phyloP scores from a whole-genome alignment of 2,113 vertebrate genomes.

The Calyptommatus sinebrachiatus region DNA sequence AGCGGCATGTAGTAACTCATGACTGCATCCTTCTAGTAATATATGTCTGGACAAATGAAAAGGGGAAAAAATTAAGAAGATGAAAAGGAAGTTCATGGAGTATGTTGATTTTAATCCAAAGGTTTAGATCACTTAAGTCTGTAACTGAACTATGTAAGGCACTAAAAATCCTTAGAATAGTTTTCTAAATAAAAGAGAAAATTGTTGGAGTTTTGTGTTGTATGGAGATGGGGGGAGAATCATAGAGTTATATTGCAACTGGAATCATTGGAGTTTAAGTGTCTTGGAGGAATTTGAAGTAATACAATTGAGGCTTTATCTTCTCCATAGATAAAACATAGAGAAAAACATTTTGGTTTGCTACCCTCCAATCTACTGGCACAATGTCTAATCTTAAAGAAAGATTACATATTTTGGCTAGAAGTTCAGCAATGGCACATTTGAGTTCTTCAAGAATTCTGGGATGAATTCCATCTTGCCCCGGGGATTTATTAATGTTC shows the following conservation, averaged over 20 bases:
- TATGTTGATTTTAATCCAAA: conserved; percentile 32
- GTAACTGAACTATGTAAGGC: background rate
- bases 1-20: background rate
- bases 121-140: conserved; percentile 29
- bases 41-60: background rate
- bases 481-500: too few species aligned
- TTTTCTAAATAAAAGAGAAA: conserved; percentile 10
- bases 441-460: too few species aligned
- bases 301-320: background rate
- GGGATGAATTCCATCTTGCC: too few species aligned
- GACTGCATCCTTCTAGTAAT: background rate
- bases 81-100: background rate
- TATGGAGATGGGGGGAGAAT: background rate
- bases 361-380: too few species aligned
- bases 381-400: too few species aligned
- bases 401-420: too few species aligned
- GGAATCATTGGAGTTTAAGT: background rate
- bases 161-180: background rate
- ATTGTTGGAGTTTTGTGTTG: background rate
- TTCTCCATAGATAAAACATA: background rate
- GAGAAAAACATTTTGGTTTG: background rate
- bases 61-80: background rate
- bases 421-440: too few species aligned
- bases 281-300: background rate
- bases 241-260: background rate